A percentile compares a stretch with the other conserved stretches of the same genome.
phyloP scores from a whole-genome alignment of 2,888 invertebrate genomes.

The Apomyelois bistriatella region DNA sequence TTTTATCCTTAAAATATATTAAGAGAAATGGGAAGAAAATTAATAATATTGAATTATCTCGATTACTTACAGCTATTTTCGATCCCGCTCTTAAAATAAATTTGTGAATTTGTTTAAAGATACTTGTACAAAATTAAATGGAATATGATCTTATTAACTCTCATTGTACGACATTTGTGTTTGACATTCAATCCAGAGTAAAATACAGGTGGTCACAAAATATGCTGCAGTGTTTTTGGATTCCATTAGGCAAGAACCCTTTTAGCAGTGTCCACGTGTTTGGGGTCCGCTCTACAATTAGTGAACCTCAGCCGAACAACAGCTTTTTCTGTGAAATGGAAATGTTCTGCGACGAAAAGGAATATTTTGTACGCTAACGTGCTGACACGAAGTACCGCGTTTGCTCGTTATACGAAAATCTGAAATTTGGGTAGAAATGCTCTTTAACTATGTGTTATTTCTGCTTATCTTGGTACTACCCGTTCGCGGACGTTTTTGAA shows the following conservation, averaged over 20 bases:
- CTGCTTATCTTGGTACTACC: no score
- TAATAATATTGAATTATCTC: not conserved
- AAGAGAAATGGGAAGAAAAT: not conserved
- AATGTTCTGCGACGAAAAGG: constrained; percentile 6
- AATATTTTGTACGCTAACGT: not conserved
- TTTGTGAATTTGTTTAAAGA: not conserved
- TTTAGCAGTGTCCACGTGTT: constrained; percentile 7
- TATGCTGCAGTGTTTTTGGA: constrained; percentile 4
- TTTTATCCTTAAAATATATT: not conserved
- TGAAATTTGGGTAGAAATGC: not conserved
- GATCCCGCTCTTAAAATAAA: not conserved
- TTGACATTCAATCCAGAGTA: not conserved
- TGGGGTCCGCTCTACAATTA: constrained; percentile 4
- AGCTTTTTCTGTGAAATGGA: constrained; percentile 6
- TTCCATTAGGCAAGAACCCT: constrained; percentile 12
- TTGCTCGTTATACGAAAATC: constrained; percentile 1
- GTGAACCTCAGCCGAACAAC: constrained; percentile 10
- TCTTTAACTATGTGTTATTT: no score
- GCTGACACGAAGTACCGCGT: constrained; percentile 2
- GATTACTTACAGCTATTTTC: not conserved
- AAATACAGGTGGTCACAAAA: constrained; percentile 14
- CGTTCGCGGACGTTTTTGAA: no score
- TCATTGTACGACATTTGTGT: not conserved
- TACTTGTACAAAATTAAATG: not conserved
- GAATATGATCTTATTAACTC: not conserved